These are phyloP conservation scores for Lordiphosa fenestrarum DNA, from an alignment of 2,888 invertebrate genomes.

Conservation along the genomic window DNA sequence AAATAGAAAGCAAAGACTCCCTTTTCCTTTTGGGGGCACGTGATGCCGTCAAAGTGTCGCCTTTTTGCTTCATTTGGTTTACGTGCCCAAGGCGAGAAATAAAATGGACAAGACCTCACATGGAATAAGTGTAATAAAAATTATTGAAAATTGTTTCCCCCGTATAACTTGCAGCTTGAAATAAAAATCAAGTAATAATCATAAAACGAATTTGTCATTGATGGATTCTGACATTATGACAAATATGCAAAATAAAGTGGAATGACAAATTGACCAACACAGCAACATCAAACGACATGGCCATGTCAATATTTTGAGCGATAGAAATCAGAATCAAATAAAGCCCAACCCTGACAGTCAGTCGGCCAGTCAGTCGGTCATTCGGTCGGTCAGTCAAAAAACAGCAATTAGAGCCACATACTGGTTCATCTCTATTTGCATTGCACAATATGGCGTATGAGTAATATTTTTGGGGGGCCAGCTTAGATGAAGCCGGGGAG, in stretches of 20 bases:
- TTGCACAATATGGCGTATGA: slow-evolving; percentile 1
- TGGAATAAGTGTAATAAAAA: slow-evolving; percentile 14
- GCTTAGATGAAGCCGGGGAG: not conserved
- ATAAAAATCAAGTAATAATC: slow-evolving; percentile 12
- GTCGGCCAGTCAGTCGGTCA: slow-evolving; percentile 8
- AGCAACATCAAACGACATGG: slow-evolving; percentile 10
- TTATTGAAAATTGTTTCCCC: slow-evolving; percentile 12
- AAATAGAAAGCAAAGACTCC: slow-evolving; percentile 9
- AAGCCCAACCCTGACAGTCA: slow-evolving; percentile 48
- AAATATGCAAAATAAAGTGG: slow-evolving; percentile 41
- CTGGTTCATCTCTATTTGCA: not conserved
- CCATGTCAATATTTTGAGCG: slow-evolving; percentile 44
- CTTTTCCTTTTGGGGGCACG: slow-evolving; percentile 23
- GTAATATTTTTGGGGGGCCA: slow-evolving; percentile 2
- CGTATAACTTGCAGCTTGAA: not conserved
- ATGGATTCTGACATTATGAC: slow-evolving; percentile 54
- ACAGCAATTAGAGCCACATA: slow-evolving; percentile 44
- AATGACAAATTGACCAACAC: slow-evolving; percentile 38
- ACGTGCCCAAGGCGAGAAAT: slow-evolving; percentile 45
- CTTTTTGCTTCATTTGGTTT: slow-evolving; percentile 48
- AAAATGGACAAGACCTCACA: slow-evolving; percentile 4
- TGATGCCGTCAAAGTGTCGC: slow-evolving; percentile 59
- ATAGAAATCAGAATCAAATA: slow-evolving; percentile 57
- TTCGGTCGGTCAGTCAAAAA: slow-evolving; percentile 23
- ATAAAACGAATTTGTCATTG: slow-evolving; percentile 47